Conservation (phyloP, 2,888 invertebrate species). For the Hoplodrina blanda region DNA sequence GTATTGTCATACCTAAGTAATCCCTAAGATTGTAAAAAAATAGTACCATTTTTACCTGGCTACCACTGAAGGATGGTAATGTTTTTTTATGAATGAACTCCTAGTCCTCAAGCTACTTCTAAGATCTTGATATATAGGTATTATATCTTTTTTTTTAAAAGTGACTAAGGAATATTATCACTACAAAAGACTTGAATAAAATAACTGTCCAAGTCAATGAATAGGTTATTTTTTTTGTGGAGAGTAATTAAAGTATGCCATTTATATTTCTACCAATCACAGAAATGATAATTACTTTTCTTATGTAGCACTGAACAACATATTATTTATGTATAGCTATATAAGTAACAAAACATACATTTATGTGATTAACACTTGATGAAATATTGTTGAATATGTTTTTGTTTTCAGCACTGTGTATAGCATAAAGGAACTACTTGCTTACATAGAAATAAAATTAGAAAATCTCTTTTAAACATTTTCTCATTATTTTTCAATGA, state of each 20-base stretch:
- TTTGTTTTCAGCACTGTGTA: background rate
- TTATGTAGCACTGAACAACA: background rate
- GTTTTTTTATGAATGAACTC: slow-evolving; percentile 2
- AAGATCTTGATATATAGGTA: background rate
- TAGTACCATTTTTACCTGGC: background rate
- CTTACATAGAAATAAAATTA: background rate
- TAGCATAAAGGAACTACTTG: background rate
- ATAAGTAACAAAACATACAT: background rate
- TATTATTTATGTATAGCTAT: background rate
- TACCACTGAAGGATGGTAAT: background rate
- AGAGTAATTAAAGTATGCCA: background rate
- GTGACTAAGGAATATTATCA: too few relatives aligned
- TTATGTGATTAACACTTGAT: background rate
- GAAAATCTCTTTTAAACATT: background rate
- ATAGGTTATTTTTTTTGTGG: background rate
- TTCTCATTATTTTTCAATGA: too few relatives aligned
- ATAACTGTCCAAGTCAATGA: background rate
- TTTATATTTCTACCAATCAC: background rate
- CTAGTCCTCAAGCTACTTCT: background rate
- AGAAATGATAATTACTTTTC: slow-evolving; percentile 4
- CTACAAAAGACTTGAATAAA: background rate
- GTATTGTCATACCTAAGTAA: background rate
- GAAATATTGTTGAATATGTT: background rate
- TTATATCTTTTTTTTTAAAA: background rate
- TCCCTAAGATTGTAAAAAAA: background rate